A percentile compares a stretch with the other conserved stretches of the same genome.
These are phyloP conservation scores for Hyposmocoma kahamanoa DNA, from an alignment of 1,140 invertebrate species.

Conservation along the genomic window DNA sequence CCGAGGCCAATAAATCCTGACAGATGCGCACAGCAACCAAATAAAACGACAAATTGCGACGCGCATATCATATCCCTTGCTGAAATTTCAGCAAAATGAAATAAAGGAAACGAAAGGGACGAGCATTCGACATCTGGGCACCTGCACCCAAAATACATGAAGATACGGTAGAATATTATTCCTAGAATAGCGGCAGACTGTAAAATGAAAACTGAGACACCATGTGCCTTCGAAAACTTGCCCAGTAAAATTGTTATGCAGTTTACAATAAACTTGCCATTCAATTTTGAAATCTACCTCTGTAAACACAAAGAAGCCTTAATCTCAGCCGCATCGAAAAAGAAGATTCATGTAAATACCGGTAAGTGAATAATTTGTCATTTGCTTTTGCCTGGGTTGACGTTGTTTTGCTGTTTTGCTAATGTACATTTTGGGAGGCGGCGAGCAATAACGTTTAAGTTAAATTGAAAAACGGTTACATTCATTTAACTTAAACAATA, in stretches of 20 bases:
- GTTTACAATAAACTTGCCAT: not conserved
- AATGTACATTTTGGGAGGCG: constrained; percentile 38
- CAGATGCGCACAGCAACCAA: constrained; percentile 27
- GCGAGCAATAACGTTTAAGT: constrained; percentile 22
- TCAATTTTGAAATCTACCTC: too few species aligned
- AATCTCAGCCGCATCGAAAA: too few species aligned
- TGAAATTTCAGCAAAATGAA: constrained; percentile 10
- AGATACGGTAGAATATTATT: constrained; percentile 57
- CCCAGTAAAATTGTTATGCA: constrained; percentile 17
- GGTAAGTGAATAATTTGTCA: constrained; percentile 62
- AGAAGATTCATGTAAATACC: constrained; percentile 21
- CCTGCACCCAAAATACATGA: constrained; percentile 55
- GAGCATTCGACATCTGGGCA: constrained; percentile 55
- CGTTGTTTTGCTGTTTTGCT: constrained; percentile 43
- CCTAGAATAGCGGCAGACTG: constrained; percentile 70
- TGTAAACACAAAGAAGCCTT: too few species aligned
- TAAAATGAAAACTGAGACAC: constrained; percentile 60
- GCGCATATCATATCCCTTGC: constrained; percentile 8
- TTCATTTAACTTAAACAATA: too few species aligned
- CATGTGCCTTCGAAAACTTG: constrained; percentile 59
- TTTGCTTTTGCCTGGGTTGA: constrained; percentile 48
- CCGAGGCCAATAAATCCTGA: constrained; percentile 43
- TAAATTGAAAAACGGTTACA: constrained; percentile 10
- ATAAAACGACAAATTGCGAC: constrained; percentile 43
- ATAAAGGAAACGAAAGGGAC: constrained; percentile 14